A percentile compares a stretch with the other conserved stretches of the same genome.
Conservation (phyloP, 2,797 vertebrate genomes). For the Siniperca obscura region DNA sequence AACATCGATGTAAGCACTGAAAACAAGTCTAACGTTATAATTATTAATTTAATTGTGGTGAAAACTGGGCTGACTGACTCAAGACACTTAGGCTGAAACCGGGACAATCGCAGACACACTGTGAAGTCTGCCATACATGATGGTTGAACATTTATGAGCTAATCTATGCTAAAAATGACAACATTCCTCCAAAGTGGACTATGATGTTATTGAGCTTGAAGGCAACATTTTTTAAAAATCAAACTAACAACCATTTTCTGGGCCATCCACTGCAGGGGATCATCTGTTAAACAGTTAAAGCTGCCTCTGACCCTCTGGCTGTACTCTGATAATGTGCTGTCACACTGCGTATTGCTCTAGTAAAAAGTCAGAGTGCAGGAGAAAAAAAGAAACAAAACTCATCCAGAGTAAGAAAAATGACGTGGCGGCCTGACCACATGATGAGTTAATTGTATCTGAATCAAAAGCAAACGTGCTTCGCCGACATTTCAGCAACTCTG, state of each 20-base stretch:
- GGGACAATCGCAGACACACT: too few species aligned
- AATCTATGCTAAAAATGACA: not conserved
- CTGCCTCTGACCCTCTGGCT: constrained; percentile 24
- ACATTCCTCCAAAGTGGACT: not conserved
- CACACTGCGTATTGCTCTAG: constrained; percentile 21
- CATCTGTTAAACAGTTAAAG: constrained; percentile 39
- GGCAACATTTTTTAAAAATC: constrained; percentile 11
- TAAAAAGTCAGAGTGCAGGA: constrained; percentile 11
- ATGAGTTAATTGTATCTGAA: constrained; percentile 3
- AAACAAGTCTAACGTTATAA: too few species aligned
- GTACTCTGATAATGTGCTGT: constrained; percentile 34
- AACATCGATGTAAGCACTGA: too few species aligned
- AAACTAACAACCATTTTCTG: not conserved
- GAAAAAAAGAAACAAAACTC: not conserved
- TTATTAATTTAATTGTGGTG: too few species aligned
- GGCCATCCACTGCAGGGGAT: constrained; percentile 12
- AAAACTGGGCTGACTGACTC: too few species aligned
- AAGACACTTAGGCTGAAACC: too few species aligned
- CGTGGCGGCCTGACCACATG: not conserved
- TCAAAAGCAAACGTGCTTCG: not conserved
- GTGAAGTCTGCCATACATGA: not conserved
- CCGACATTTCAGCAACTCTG: constrained; percentile 54
- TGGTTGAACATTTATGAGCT: not conserved
- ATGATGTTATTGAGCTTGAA: constrained; percentile 3
- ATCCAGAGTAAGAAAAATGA: constrained; percentile 10